Conservation (phyloP, 1,140 invertebrate species). For the Halictus rubicundus region DNA sequence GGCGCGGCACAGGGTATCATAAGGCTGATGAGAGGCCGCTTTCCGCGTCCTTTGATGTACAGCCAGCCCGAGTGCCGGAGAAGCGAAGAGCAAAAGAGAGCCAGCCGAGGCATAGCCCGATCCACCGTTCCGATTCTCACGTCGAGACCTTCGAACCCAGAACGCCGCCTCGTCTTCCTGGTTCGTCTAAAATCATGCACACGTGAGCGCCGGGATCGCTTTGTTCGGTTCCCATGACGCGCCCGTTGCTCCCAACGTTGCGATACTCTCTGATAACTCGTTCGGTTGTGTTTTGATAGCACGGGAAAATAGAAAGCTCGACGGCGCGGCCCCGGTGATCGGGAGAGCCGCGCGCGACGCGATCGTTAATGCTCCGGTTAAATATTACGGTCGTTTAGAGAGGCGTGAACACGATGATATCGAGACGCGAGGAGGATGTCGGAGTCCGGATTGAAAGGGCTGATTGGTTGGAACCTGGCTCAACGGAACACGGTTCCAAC, state of each 20-base stretch:
- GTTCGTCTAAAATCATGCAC: conserved; percentile 55
- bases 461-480: too few species aligned
- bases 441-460: too few species aligned
- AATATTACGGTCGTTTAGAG: neutral
- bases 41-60: conserved; percentile 51
- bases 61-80: conserved; percentile 20
- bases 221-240: conserved; percentile 45
- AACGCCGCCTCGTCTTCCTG: conserved; percentile 31
- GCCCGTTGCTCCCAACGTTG: neutral
- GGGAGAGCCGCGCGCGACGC: neutral
- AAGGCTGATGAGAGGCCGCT: conserved; percentile 20
- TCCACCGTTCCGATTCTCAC: conserved; percentile 56
- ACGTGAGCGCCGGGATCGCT: conserved; percentile 45
- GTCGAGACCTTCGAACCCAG: conserved; percentile 55
- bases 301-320: neutral
- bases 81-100: neutral
- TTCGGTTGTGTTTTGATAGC: neutral
- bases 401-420: too few species aligned
- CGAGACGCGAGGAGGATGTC: too few species aligned
- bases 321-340: neutral
- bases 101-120: conserved; percentile 25
- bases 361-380: neutral
- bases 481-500: too few species aligned
- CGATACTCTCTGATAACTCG: neutral
- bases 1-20: too few species aligned